Base-by-base conservation (phyloP, 2,797 vertebrate species). In the Linurgus olivaceus region DNA sequence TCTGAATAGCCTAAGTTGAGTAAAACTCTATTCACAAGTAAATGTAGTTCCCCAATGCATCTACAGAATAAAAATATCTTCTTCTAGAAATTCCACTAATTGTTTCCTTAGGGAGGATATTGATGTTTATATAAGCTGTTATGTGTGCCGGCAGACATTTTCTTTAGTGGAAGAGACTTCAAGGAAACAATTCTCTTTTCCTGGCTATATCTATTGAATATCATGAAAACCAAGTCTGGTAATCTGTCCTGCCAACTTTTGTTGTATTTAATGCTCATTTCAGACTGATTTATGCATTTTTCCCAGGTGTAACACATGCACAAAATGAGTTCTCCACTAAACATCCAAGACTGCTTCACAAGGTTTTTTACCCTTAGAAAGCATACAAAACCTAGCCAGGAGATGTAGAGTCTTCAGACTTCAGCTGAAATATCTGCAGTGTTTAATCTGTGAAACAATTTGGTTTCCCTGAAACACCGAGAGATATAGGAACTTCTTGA, bases 101-200 rank as follows among this genome's bases (percentile, higher is more conserved):
- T 86, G 23, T 92, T 96, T 90, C 73, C 65, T 80, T 13, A 25
- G 82, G 58, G 78, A 37, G 23, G 50, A 63, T 78, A 75, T 17
- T 84, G 57, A 87, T 71, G 48, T 62, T 35, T 44, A 71, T 40
- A 17, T 0, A 4, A 93, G 29, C 21, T 65, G 21, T 33, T 86
- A 31, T 26, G 14, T 81, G 52, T 87, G 23, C 33, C 37, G n/a
- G 31, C 65, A 91, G 73, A 66, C 1, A 4, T 74, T 95, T 92
- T 80, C 35, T 88, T 91, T 57, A 50, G 19, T 21, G 50, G 71
- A 31, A 55, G 40, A 77, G 25, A 26, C 31, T 78, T 91, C 37
- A 84, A 67, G 44, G 62, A 86, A 7, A 48, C 2, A 37, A 68
- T 45, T 91, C 15, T 74, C 10, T 74, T 86, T 78, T 75, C 29